Percentiles rank a stretch among this genome's conserved stretches.
Evolutionary conservation across 2,113 vertebrate species (phyloP).

Genomic region (Petrocephalus microphthalmus): DNA sequence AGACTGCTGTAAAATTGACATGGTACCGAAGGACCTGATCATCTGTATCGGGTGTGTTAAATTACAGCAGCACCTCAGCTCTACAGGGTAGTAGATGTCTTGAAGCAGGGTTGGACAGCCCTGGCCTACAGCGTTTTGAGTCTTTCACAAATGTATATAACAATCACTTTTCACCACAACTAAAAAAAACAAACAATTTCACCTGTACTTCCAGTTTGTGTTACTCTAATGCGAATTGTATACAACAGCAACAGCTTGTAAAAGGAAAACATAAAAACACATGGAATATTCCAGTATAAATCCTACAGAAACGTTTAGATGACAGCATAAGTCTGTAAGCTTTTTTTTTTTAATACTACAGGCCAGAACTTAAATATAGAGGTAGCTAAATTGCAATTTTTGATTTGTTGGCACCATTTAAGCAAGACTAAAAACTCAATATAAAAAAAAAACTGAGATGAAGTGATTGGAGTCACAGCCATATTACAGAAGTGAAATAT

Average conservation of each 20-base stretch:
- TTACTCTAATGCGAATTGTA: background rate
- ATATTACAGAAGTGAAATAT: background rate
- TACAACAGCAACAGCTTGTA: background rate
- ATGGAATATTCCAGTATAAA: background rate
- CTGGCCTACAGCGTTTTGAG: background rate
- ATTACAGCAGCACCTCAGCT: no score
- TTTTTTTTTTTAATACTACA: background rate
- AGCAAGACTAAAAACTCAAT: background rate
- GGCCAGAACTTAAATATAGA: background rate
- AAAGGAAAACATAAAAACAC: background rate
- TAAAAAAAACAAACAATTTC: background rate
- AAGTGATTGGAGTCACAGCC: background rate
- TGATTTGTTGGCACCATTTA: background rate
- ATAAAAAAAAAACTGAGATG: background rate
- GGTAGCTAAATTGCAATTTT: background rate
- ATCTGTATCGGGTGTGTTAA: no score
- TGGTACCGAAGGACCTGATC: no score
- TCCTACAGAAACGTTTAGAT: background rate
- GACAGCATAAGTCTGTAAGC: background rate
- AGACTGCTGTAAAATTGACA: no score
- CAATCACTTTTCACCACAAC: background rate
- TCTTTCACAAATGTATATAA: background rate
- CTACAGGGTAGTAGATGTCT: no score
- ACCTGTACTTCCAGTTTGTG: background rate
- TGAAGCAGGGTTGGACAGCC: no score